phyloP scores from a whole-genome alignment of 2,888 invertebrate genomes.

The Cataglyphis albicans region DNA sequence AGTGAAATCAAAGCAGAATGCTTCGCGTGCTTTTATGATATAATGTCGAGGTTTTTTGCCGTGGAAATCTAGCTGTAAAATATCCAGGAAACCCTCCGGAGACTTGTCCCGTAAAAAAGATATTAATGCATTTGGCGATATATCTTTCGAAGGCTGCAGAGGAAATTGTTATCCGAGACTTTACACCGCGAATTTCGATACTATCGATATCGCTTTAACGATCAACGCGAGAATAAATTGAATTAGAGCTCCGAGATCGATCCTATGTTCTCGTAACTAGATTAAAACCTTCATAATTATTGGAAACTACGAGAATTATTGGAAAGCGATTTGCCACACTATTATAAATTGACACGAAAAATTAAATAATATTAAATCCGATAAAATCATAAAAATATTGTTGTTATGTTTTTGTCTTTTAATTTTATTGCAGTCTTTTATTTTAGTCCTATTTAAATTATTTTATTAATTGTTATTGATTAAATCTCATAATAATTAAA shows the following conservation, averaged over 20 bases:
- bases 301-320: constrained; percentile 48
- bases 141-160: constrained; percentile 30
- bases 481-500: constrained; percentile 4
- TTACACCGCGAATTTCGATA: constrained; percentile 46
- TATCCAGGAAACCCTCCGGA: background rate
- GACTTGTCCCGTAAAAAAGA: constrained; percentile 28
- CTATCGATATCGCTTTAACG: constrained; percentile 44
- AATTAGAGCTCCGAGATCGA: constrained; percentile 44
- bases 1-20: background rate
- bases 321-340: constrained; percentile 41
- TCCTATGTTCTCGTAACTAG: constrained; percentile 47
- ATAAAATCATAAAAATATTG: constrained; percentile 11
- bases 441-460: background rate
- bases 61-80: constrained; percentile 35
- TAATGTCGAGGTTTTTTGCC: constrained; percentile 11
- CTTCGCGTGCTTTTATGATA: constrained; percentile 13
- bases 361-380: constrained; percentile 17
- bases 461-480: background rate
- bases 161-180: constrained; percentile 41
- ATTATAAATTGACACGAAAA: constrained; percentile 43
- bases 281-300: constrained; percentile 44
- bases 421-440: background rate
- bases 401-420: background rate
- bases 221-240: constrained; percentile 48
- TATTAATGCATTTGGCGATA: constrained; percentile 32